Conservation (phyloP, 1,140 invertebrate genomes). For the Drosophila seguyi region DNA sequence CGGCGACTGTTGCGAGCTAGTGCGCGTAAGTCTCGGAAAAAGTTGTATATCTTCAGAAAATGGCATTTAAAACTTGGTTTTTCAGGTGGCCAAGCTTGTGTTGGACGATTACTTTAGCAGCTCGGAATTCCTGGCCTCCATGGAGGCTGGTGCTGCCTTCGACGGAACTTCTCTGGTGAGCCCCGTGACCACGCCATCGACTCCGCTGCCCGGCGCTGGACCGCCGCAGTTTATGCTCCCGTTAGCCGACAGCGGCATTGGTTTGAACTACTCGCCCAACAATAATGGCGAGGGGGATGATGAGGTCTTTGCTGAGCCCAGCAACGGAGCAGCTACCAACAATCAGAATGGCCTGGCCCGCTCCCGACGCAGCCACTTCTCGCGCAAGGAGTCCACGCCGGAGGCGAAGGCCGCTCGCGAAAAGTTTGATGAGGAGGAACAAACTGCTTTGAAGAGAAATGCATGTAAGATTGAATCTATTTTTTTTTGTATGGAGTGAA, state of each 20-base stretch:
- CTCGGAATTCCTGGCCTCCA: constrained; percentile 81
- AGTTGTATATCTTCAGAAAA: no score
- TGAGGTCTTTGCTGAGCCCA: constrained; percentile 77
- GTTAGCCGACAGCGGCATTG: constrained; percentile 82
- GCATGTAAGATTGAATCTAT: constrained; percentile 50
- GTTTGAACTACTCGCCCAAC: constrained; percentile 69
- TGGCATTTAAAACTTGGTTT: neutral
- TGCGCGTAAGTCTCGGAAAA: constrained; percentile 88
- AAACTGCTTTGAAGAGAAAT: constrained; percentile 50
- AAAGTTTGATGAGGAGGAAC: constrained; percentile 56
- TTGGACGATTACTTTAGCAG: constrained; percentile 92
- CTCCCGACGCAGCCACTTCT: constrained; percentile 84
- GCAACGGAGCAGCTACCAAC: constrained; percentile 36
- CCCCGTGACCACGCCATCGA: constrained; percentile 79
- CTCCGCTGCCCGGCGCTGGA: constrained; percentile 70
- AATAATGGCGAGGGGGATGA: constrained; percentile 80
- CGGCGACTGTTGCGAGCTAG: constrained; percentile 92
- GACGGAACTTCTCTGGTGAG: constrained; percentile 74
- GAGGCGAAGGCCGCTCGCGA: constrained; percentile 66
- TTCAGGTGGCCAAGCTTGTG: constrained; percentile 93
- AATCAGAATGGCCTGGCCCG: constrained; percentile 77
- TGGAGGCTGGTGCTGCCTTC: constrained; percentile 82
- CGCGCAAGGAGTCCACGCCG: constrained; percentile 82
- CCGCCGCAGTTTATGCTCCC: constrained; percentile 76
- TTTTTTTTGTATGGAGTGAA: neutral